These are phyloP conservation scores for Phenganax stokvisi DNA, from an alignment of 92 coral and sea anemone species.

Conservation along the genomic window DNA sequence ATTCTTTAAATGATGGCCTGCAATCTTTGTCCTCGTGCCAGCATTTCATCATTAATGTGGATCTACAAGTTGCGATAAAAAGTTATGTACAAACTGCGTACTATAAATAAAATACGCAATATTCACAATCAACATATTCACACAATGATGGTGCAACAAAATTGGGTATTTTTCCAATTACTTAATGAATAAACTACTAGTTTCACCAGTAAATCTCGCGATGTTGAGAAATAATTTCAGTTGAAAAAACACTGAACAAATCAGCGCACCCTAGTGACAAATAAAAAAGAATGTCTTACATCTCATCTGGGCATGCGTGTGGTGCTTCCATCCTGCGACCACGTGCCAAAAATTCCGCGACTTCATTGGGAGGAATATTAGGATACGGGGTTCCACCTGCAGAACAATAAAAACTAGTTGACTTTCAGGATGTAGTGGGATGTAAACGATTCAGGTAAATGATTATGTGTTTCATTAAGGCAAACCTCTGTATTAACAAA, in stretches of 20 bases:
- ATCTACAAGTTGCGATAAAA: constrained; percentile 3
- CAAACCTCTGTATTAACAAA: too few species aligned
- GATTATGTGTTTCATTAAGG: too few species aligned
- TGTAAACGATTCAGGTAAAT: too few species aligned
- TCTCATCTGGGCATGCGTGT: constrained; percentile 78
- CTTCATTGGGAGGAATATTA: constrained; percentile 87
- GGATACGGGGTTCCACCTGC: constrained; percentile 96
- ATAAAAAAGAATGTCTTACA: constrained; percentile 50
- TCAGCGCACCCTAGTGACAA: too few species aligned
- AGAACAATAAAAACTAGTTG: background rate
- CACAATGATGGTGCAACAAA: background rate
- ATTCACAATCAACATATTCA: background rate
- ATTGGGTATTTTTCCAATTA: too few species aligned
- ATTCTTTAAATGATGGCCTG: constrained; percentile 69
- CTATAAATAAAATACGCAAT: background rate
- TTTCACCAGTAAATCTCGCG: too few species aligned
- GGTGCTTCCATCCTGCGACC: constrained; percentile 92
- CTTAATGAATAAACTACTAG: too few species aligned
- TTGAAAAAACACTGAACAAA: background rate
- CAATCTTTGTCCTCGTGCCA: constrained; percentile 79
- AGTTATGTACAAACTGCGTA: background rate
- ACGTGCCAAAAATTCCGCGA: constrained; percentile 79
- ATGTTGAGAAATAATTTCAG: too few species aligned
- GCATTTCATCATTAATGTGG: constrained; percentile 55
- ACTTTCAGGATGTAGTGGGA: background rate